Conservation (phyloP, 1,140 invertebrate genomes). For the Acromyrmex heyeri region DNA sequence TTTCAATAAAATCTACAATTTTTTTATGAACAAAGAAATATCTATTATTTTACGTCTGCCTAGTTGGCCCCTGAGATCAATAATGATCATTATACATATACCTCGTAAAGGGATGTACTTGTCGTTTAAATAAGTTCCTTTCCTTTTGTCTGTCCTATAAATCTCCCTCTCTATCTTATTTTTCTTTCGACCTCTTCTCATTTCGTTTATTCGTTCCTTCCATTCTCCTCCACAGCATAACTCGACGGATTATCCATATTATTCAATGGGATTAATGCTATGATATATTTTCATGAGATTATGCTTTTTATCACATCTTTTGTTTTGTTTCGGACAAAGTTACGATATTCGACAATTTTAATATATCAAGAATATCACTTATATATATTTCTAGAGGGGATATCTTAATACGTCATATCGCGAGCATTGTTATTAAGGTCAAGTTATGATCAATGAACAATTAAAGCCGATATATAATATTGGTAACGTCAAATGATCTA, state of each 20-base stretch:
- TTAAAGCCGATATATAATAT: background rate
- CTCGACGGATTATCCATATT: slow-evolving; percentile 5
- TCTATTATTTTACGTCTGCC: background rate
- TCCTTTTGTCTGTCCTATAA: slow-evolving; percentile 3
- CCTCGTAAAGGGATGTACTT: no score
- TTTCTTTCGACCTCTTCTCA: background rate
- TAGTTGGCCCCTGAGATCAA: background rate
- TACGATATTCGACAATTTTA: background rate
- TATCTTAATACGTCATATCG: background rate
- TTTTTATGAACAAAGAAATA: background rate
- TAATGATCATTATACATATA: background rate
- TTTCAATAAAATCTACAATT: background rate
- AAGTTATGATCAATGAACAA: background rate
- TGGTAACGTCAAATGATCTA: background rate
- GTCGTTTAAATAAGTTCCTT: background rate
- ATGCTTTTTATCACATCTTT: slow-evolving; percentile 5
- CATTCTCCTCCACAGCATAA: background rate
- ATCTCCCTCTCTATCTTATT: background rate
- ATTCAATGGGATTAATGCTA: background rate
- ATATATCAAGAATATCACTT: background rate
- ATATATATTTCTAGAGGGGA: background rate
- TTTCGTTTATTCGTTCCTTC: slow-evolving; percentile 17
- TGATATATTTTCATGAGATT: slow-evolving; percentile 21
- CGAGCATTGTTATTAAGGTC: background rate
- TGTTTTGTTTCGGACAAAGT: background rate